Conservation (phyloP, 2,113 vertebrate species). For the Gambusia affinis region DNA sequence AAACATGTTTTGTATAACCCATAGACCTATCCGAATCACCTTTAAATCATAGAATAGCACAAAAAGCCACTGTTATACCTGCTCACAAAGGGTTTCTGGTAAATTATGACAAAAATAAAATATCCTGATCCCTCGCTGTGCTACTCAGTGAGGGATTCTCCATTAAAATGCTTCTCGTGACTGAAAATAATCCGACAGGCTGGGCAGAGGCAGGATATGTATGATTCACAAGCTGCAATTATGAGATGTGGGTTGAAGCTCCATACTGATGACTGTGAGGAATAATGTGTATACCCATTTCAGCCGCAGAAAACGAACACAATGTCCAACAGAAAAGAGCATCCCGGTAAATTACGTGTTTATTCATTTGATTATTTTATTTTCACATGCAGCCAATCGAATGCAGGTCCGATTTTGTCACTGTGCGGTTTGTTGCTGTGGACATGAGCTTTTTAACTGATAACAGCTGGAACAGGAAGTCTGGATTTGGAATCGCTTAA, state of each 20-base stretch:
- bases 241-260: background rate
- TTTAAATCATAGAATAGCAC: background rate
- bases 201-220: background rate
- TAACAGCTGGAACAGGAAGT: conserved; percentile 15
- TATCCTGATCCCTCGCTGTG: background rate
- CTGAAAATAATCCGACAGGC: no score
- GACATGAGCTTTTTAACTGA: conserved; percentile 5
- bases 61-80: background rate
- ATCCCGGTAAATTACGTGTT: background rate
- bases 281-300: background rate
- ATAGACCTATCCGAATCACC: no score
- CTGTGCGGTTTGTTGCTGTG: background rate
- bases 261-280: background rate
- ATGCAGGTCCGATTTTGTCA: background rate
- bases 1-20: no score
- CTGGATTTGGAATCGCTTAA: conserved; percentile 10
- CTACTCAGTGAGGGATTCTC: background rate
- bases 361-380: background rate
- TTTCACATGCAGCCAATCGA: background rate
- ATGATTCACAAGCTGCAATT: background rate
- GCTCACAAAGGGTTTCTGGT: background rate
- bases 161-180: no score
- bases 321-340: background rate
- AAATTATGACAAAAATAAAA: background rate
- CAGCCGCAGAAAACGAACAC: background rate